Conservation (phyloP, 2,113 vertebrate genomes). For the Eupsittula cactorum region DNA sequence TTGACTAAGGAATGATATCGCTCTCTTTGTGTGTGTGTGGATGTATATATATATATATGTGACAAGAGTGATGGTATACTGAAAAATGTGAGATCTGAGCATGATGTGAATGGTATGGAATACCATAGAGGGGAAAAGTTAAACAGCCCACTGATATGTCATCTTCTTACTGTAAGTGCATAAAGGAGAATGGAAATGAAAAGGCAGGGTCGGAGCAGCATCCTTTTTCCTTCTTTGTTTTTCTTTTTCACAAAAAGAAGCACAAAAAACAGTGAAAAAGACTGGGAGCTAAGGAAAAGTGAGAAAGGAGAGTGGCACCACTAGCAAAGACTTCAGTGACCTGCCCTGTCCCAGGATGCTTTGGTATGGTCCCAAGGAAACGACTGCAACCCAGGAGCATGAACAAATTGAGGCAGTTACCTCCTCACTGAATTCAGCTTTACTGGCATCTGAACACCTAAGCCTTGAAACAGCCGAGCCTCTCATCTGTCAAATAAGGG, state of each 20-base stretch:
- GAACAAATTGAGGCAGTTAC: background rate
- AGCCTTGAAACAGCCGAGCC: background rate
- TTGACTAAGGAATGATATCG: too few species aligned
- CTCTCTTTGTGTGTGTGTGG: too few species aligned
- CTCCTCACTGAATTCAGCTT: background rate
- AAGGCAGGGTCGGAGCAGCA: background rate
- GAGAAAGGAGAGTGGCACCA: background rate
- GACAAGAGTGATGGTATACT: too few species aligned
- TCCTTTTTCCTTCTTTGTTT: background rate
- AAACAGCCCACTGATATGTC: background rate
- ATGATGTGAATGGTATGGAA: too few species aligned
- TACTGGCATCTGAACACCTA: background rate
- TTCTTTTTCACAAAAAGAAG: background rate
- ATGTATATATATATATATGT: too few species aligned
- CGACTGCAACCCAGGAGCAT: background rate
- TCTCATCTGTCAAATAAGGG: background rate
- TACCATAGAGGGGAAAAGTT: background rate
- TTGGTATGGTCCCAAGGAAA: background rate
- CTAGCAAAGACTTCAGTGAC: background rate
- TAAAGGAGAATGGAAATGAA: background rate
- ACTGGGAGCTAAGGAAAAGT: background rate
- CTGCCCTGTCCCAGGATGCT: background rate
- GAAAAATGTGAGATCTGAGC: too few species aligned
- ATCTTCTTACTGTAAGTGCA: background rate
- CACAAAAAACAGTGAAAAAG: background rate